phyloP scores from a whole-genome alignment of 1,140 invertebrate genomes.

The Bombus confusus region DNA sequence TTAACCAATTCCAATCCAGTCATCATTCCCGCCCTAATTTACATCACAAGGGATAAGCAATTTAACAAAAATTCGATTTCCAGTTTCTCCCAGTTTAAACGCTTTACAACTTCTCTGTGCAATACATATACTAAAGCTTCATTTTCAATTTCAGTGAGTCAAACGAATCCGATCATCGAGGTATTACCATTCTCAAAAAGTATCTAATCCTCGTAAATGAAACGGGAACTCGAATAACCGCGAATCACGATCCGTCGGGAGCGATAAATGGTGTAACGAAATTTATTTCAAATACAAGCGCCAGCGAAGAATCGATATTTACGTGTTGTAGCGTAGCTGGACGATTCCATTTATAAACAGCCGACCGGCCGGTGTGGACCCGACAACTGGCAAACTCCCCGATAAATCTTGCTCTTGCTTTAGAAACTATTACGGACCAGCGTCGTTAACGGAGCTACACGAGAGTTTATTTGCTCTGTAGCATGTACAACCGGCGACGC shows the following conservation, averaged over 20 bases:
- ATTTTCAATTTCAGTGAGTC: neutral
- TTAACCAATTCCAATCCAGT: neutral
- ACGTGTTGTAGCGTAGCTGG: constrained; percentile 4
- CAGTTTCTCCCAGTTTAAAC: neutral
- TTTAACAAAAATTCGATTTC: neutral
- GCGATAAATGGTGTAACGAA: constrained; percentile 11
- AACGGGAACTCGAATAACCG: neutral
- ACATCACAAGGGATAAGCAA: neutral
- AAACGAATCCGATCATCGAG: neutral
- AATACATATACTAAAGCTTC: neutral
- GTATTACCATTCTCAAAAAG: no score
- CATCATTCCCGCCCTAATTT: no score
- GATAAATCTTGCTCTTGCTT: constrained; percentile 57
- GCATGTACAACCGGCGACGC: constrained; percentile 1
- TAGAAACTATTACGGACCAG: constrained; percentile 35
- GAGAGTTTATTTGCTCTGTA: constrained; percentile 39
- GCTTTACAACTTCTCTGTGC: neutral
- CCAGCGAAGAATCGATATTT: constrained; percentile 42
- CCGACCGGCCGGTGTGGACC: constrained; percentile 13
- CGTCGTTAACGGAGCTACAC: constrained; percentile 32
- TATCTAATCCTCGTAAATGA: neutral
- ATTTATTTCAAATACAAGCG: constrained; percentile 29
- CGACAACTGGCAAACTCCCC: constrained; percentile 56
- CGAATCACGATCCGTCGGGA: neutral
- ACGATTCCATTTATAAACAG: constrained; percentile 63